phyloP scores from a whole-genome alignment of 2,888 invertebrate species.

The Byasa hedistus region DNA sequence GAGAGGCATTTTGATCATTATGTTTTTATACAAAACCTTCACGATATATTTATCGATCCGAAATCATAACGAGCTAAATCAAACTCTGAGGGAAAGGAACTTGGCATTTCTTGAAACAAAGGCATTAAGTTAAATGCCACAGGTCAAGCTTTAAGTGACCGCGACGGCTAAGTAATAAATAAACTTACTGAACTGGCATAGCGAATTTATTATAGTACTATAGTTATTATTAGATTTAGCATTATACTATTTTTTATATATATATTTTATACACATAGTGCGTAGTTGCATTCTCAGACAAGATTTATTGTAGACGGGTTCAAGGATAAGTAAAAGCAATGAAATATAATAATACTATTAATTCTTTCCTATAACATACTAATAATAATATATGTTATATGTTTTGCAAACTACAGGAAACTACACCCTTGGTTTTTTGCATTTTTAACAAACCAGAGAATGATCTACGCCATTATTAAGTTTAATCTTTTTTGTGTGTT shows the following conservation, averaged over 20 bases:
- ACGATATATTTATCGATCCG: slow-evolving; percentile 15
- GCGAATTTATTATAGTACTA: not conserved
- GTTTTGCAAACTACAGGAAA: too few species aligned
- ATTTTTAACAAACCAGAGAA: too few species aligned
- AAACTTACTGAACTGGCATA: slow-evolving; percentile 2
- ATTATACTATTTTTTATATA: not conserved
- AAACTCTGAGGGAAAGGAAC: slow-evolving; percentile 29
- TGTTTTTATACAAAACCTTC: not conserved
- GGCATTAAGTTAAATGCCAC: slow-evolving; percentile 22
- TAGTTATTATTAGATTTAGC: not conserved
- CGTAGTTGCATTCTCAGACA: too few species aligned
- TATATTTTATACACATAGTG: not conserved
- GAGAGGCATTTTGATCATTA: not conserved
- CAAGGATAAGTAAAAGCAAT: too few species aligned
- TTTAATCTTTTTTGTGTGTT: too few species aligned
- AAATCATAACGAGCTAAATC: slow-evolving; percentile 18
- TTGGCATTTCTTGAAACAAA: slow-evolving; percentile 26
- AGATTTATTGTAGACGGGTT: too few species aligned
- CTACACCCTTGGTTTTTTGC: too few species aligned
- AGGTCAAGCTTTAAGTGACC: slow-evolving; percentile 15
- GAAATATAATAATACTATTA: too few species aligned
- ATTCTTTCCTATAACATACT: too few species aligned
- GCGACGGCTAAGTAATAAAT: slow-evolving; percentile 17
- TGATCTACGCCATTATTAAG: too few species aligned
- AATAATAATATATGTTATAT: too few species aligned